Evolutionary conservation across 2,888 invertebrate genomes (phyloP).

Genomic region (Exocentrus adspersus): DNA sequence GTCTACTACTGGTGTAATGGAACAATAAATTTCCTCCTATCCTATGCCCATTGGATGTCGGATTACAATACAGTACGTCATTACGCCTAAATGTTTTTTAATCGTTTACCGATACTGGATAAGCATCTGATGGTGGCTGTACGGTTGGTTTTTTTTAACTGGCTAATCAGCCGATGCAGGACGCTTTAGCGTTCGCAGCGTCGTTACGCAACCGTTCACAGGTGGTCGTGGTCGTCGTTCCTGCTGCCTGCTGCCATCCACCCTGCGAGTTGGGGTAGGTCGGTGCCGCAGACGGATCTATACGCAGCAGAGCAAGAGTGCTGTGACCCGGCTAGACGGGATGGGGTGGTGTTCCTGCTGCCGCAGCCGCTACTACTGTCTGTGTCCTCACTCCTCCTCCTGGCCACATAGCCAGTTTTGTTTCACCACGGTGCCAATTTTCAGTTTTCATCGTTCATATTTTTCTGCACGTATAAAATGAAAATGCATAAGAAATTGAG

Average conservation of each 20-base stretch:
- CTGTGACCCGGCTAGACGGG: slow-evolving; percentile 53
- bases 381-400: slow-evolving; percentile 19
- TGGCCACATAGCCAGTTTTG: slow-evolving; percentile 28
- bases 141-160: no score
- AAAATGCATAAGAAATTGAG: no score
- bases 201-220: slow-evolving; percentile 19
- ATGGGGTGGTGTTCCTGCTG: slow-evolving; percentile 38
- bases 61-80: no score
- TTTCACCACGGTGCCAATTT: background rate
- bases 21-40: no score
- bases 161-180: background rate
- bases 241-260: slow-evolving; percentile 36
- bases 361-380: slow-evolving; percentile 20
- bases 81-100: no score
- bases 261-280: slow-evolving; percentile 36
- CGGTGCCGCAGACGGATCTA: slow-evolving; percentile 56
- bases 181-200: background rate
- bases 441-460: background rate
- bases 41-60: no score
- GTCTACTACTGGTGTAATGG: no score
- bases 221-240: slow-evolving; percentile 29
- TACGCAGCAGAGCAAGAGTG: slow-evolving; percentile 28
- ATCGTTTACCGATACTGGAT: no score
- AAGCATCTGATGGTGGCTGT: no score
- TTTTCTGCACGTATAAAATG: background rate